Evolutionary conservation across 92 coral and sea anemone genomes (phyloP).

Genomic region (Porites divaricata): DNA sequence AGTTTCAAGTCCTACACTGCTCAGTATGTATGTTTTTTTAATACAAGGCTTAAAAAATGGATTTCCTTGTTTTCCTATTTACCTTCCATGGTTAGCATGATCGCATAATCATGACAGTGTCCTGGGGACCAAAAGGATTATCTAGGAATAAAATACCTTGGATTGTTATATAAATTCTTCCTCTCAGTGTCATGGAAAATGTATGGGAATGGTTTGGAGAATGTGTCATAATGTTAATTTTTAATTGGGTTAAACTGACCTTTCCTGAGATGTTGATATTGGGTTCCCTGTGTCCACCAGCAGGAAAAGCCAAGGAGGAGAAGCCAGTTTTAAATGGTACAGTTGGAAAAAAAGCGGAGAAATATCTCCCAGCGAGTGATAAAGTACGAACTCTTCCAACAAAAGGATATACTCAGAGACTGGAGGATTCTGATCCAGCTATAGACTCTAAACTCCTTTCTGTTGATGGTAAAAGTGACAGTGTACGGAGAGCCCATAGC

Average conservation of each 20-base stretch:
- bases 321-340: constrained; percentile 55
- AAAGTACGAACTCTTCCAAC: constrained; percentile 22
- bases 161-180: too few relatives aligned
- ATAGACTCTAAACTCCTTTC: constrained; percentile 17
- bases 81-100: not conserved
- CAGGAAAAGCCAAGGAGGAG: constrained; percentile 44
- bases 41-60: not conserved
- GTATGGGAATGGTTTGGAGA: not conserved
- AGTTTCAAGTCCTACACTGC: not conserved
- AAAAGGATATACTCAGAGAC: constrained; percentile 18
- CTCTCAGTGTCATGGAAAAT: not conserved
- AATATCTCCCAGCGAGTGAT: not conserved
- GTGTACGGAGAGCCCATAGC: constrained; percentile 61
- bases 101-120: too few relatives aligned
- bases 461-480: constrained; percentile 50
- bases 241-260: not conserved
- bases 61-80: not conserved
- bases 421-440: constrained; percentile 17
- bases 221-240: not conserved
- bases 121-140: too few relatives aligned
- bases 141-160: too few relatives aligned
- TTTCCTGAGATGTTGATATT: not conserved
- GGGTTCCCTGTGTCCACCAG: not conserved
- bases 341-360: constrained; percentile 34
- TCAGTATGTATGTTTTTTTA: not conserved